Evolutionary conservation across 2,797 vertebrate genomes (phyloP), one percentile per base, ranked within the genome.

Genomic region (Gorsachius magnificus): DNA sequence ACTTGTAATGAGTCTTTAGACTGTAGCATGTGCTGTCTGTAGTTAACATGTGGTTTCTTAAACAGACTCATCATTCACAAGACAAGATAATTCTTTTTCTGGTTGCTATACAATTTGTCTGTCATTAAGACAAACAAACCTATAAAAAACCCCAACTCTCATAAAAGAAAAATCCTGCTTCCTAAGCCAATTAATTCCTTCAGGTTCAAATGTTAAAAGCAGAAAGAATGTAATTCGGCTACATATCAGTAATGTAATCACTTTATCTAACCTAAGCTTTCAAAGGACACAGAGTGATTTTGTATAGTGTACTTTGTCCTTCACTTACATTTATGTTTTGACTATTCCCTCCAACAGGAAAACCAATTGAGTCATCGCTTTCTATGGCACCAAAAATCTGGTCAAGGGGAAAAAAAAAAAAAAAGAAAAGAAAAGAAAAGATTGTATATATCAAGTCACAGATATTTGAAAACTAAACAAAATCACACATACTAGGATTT

Each of bases 311-410:
- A 70, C 68, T 91, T 94, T 65, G 21, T 48, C n/a, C n/a, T 88
- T 72, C 28, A 98, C 99, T 99, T 97, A 99, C 99, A 57, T 99
- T 98, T 10, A 97, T 29, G 53, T 93, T 98, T 69, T 98, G 97
- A 56, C 96, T 97, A 8, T 91, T 98, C 74, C 98, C 98, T 97
- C 99, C 98, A 33, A 99, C 96, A 3, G 99, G 99, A 97, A 99
- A 99, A n/a, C 99, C 99, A 68, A 99, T 97, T 13, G 98, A 58
- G 14, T 99, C 99, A 2, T 98, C 97, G 72, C 98, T 98, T 90
- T 99, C 99, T 61, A 99, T 98, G 64, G 99, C 99, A 41, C 99
- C 99, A 79, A 99, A 99, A 33, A 99, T 97, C 99, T 99, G 84
- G 35, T 57, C 5, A 57, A 72, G 33, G 25, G 45, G 48, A 46